phyloP scores from a whole-genome alignment of 1,140 invertebrate genomes.

The Amyelois transitella region DNA sequence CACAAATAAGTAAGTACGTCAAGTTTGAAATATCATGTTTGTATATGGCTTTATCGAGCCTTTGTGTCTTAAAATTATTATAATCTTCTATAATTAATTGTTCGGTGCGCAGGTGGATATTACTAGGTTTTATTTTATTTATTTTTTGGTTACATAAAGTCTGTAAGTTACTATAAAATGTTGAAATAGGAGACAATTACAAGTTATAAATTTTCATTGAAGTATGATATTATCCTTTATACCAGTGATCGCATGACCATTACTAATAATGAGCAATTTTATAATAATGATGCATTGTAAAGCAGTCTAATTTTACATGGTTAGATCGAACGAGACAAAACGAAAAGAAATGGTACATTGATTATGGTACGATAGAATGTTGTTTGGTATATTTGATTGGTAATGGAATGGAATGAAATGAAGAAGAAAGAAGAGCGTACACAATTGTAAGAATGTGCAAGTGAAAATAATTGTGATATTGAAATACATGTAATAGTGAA shows the following conservation, averaged over 20 bases:
- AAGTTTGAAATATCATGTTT: too few species aligned
- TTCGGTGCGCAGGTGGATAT: conserved; percentile 32
- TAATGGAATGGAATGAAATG: conserved; percentile 5
- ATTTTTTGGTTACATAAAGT: conserved; percentile 21
- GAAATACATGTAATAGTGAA: conserved; percentile 35
- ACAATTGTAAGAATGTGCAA: conserved; percentile 28
- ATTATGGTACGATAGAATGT: too few species aligned
- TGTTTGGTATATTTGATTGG: conserved; percentile 3
- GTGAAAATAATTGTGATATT: conserved; percentile 17
- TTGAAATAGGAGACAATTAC: conserved; percentile 20
- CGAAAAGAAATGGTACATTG: conserved; percentile 14
- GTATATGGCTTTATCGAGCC: too few species aligned
- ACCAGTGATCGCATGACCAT: conserved; percentile 11
- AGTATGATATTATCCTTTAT: conserved; percentile 6
- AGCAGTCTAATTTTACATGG: not conserved
- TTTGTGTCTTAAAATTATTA: too few species aligned
- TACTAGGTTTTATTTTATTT: conserved; percentile 21
- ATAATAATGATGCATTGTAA: conserved; percentile 5
- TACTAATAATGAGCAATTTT: conserved; percentile 8
- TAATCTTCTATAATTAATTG: not conserved
- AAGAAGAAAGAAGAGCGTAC: too few species aligned
- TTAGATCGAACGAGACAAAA: not conserved
- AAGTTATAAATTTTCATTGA: conserved; percentile 9
- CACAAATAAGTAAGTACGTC: too few species aligned
- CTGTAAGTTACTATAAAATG: conserved; percentile 15